Evolutionary conservation across 2,797 vertebrate species (phyloP), one percentile per base, ranked within the genome.

Genomic region (Notolabrus celidotus): DNA sequence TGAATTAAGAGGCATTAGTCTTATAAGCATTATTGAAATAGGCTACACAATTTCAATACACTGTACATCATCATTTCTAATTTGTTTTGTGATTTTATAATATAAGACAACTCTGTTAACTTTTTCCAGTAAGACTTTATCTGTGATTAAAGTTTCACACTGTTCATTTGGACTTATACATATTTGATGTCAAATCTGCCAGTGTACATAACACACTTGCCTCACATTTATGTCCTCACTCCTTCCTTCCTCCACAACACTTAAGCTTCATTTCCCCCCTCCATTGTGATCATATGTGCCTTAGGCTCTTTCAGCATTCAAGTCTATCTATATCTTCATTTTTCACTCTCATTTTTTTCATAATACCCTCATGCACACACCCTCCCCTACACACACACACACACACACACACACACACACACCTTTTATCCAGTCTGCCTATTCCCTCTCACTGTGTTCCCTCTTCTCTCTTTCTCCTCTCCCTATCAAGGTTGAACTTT

Each of bases 401-500:
- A 34, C n/a, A n/a, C n/a, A n/a, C n/a, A n/a, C n/a, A n/a, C 57
- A n/a, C n/a, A n/a, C n/a, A n/a, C n/a, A n/a, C n/a, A n/a, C 39
- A 45, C 45, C 4, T 20, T 41, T 73, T 64, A 63, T 68, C 60
- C 59, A 33, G 51, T 20, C 25, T 1, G 3, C 55, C 74, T 43
- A 14, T 60, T 69, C 59, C 42, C 57, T 49, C 68, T 76, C 68
- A 46, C 67, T 74, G 25, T 49, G 50, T 71, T 68, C 50, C 79
- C 70, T 79, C 77, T 54, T 63, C 39, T 78, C 25, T 49, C 53
- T 71, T 68, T 79, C 70, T 79, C 77, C 54, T 63, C 39, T 74
- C 84, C 85, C 79, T 54, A 79, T 92, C 93, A 94, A 94, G 92
- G 92, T 93, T 92, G 88, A 94, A 92, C 91, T 93, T 94, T 93